Evolutionary conservation across 2,888 invertebrate species (phyloP).

Genomic region (Drosophila quinaria): DNA sequence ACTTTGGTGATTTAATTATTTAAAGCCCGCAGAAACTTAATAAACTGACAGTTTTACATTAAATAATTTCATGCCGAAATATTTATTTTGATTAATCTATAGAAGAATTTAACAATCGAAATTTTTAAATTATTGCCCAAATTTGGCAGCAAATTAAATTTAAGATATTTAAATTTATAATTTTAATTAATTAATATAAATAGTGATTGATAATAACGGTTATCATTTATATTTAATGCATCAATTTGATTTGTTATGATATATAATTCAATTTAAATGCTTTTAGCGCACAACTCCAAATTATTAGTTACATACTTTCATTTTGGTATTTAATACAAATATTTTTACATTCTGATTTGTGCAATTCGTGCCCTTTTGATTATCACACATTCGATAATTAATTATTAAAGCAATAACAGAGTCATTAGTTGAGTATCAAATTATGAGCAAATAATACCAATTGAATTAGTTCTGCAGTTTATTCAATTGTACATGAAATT

Average conservation of each 20-base stretch:
- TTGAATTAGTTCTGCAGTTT: conserved; percentile 1
- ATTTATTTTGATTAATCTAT: no score
- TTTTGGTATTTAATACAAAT: conserved; percentile 12
- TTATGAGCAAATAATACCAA: conserved; percentile 11
- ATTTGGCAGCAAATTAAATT: no score
- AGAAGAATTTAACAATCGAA: no score
- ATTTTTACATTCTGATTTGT: not conserved
- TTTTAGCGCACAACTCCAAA: not conserved
- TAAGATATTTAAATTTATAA: not conserved
- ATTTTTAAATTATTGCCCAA: no score
- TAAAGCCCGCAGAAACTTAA: not conserved
- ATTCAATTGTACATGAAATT: not conserved
- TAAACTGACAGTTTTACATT: not conserved
- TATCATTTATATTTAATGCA: not conserved
- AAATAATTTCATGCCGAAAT: no score
- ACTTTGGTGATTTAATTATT: not conserved
- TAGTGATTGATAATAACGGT: not conserved
- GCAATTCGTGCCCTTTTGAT: conserved; percentile 7
- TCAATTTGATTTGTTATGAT: not conserved
- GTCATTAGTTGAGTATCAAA: conserved; percentile 20
- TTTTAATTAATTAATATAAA: not conserved
- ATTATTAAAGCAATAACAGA: conserved; percentile 3
- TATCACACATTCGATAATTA: conserved; percentile 22
- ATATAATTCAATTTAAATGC: not conserved
- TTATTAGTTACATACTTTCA: not conserved